A percentile compares a stretch with the other conserved stretches of the same genome.
phyloP scores from a whole-genome alignment of 2,888 invertebrate genomes.

The Pyrrhia umbra region DNA sequence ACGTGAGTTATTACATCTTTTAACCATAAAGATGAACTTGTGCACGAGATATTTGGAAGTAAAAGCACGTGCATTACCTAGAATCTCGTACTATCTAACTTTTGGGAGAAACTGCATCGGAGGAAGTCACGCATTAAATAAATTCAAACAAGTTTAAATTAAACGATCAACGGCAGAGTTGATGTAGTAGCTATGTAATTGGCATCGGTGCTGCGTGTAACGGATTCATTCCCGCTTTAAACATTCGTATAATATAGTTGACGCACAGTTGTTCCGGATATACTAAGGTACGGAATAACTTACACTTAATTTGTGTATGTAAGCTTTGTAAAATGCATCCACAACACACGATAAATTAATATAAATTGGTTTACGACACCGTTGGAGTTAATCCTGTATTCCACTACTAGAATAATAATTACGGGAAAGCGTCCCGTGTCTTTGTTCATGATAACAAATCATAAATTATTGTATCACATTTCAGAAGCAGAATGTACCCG shows the following conservation, averaged over 20 bases:
- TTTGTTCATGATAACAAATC: conserved; percentile 3
- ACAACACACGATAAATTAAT: not conserved
- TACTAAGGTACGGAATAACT: no score
- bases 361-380: not conserved
- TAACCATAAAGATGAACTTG: conserved; percentile 54
- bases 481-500: not conserved
- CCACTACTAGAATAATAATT: not conserved
- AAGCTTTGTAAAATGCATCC: not conserved
- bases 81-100: conserved; percentile 33
- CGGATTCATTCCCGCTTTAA: not conserved
- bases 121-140: not conserved
- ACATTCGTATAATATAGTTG: not conserved
- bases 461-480: conserved; percentile 10
- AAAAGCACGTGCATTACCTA: conserved; percentile 45
- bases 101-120: conserved; percentile 8
- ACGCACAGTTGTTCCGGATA: no score
- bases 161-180: not conserved
- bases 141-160: conserved; percentile 16
- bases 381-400: conserved; percentile 1
- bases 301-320: not conserved
- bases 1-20: conserved; percentile 59
- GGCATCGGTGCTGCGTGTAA: no score
- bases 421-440: not conserved
- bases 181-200: not conserved
- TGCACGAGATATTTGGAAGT: conserved; percentile 21